Percentiles rank a stretch among this genome's conserved stretches.
Conservation (phyloP, 2,888 invertebrate genomes). For the Drosophila nr. perissopoda region DNA sequence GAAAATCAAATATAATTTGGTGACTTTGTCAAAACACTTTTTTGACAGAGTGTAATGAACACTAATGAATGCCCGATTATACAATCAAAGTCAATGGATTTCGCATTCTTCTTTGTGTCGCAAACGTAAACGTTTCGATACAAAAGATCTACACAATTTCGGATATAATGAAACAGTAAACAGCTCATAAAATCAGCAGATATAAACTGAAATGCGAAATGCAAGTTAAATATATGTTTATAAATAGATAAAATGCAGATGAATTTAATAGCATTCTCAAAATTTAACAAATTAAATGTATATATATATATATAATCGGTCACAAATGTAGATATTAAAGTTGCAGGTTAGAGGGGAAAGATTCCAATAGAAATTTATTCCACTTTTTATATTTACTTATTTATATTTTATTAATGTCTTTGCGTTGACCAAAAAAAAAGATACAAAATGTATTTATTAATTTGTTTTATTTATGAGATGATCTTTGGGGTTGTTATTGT, state of each 20-base stretch:
- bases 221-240: not conserved
- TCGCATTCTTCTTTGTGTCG: not conserved
- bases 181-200: not conserved
- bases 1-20: not conserved
- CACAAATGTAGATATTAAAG: not conserved
- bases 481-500: constrained; percentile 50
- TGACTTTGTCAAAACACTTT: not conserved
- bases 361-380: not conserved
- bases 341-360: not conserved
- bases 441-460: not conserved
- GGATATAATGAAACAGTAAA: not conserved
- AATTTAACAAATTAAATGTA: not conserved
- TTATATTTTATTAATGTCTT: not conserved
- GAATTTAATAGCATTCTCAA: not conserved
- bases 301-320: not conserved
- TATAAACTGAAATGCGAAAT: not conserved
- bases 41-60: not conserved
- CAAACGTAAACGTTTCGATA: constrained; percentile 2
- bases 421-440: not conserved
- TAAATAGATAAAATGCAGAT: not conserved
- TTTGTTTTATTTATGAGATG: not conserved
- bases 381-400: not conserved
- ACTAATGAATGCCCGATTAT: not conserved
- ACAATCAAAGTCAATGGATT: not conserved
- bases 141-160: not conserved